Percentiles rank a stretch among this genome's conserved stretches.
These are phyloP conservation scores for Zaprionus vittiger DNA, from an alignment of 1,140 invertebrate genomes.

Conservation along the genomic window DNA sequence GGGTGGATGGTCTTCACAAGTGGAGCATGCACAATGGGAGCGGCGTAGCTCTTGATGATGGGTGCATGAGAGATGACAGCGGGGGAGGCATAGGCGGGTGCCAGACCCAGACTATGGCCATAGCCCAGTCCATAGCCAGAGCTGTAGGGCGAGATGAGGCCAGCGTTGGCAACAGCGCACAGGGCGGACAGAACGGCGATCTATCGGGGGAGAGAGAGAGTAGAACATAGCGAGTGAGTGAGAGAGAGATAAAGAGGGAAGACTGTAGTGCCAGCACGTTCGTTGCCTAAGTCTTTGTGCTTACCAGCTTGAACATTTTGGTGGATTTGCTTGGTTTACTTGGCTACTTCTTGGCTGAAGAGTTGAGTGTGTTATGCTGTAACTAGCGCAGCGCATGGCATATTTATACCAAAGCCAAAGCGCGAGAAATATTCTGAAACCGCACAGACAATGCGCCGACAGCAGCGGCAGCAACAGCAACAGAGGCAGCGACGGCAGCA, in stretches of 20 bases:
- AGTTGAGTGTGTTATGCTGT: constrained; percentile 75
- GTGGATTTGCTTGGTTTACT: constrained; percentile 18
- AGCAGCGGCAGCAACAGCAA: constrained; percentile 20
- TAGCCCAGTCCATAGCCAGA: constrained; percentile 65
- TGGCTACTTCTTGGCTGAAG: constrained; percentile 66
- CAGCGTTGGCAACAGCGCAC: constrained; percentile 79
- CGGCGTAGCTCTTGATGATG: constrained; percentile 77
- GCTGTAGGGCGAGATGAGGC: constrained; percentile 73
- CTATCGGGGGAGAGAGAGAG: constrained; percentile 27
- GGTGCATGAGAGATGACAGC: constrained; percentile 75
- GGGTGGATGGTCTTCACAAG: constrained; percentile 74
- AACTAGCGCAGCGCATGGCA: constrained; percentile 42
- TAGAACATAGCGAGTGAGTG: not conserved
- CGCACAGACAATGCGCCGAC: constrained; percentile 40
- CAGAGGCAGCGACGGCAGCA: constrained; percentile 7
- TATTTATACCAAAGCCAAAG: constrained; percentile 78
- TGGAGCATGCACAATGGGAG: constrained; percentile 79
- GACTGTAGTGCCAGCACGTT: not conserved
- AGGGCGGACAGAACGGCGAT: constrained; percentile 75
- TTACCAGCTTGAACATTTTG: constrained; percentile 84
- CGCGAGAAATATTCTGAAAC: constrained; percentile 77
- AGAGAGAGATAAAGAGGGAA: not conserved
- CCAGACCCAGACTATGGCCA: constrained; percentile 48
- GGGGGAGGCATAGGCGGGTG: constrained; percentile 62
- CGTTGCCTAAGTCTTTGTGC: constrained; percentile 36